phyloP scores from a whole-genome alignment of 1,140 invertebrate species.

The Nephila pilipes region DNA sequence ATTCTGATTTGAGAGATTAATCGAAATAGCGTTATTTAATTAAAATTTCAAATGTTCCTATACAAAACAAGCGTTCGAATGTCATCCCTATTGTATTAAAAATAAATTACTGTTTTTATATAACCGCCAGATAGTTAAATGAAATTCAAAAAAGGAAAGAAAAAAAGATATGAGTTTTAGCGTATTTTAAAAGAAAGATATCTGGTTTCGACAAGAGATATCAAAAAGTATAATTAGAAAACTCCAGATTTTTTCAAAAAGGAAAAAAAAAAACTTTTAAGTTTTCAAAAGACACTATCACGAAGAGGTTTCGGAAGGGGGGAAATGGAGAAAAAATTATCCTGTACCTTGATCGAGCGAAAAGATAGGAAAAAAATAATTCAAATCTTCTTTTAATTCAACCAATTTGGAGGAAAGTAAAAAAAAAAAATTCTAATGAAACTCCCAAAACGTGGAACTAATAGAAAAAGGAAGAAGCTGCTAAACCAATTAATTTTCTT shows the following conservation, averaged over 20 bases:
- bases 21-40: background rate
- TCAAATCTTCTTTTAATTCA: conserved; percentile 44
- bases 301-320: background rate
- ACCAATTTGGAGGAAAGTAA: conserved; percentile 45
- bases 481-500: conserved; percentile 63
- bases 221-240: conserved; percentile 52
- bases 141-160: background rate
- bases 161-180: background rate
- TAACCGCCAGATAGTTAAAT: background rate
- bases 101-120: conserved; percentile 18
- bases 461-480: conserved; percentile 31
- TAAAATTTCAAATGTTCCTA: background rate
- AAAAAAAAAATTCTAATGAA: conserved; percentile 48
- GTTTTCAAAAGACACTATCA: conserved; percentile 30
- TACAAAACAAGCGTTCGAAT: background rate
- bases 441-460: conserved; percentile 36
- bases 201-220: conserved; percentile 30
- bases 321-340: background rate
- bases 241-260: background rate
- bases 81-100: background rate
- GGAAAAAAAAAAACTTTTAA: background rate
- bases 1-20: conserved; percentile 1
- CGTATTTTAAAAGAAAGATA: conserved; percentile 23
- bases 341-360: background rate
- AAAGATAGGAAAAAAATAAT: background rate